phyloP scores from a whole-genome alignment of 2,888 invertebrate genomes.

The Ptychoptera albimana region DNA sequence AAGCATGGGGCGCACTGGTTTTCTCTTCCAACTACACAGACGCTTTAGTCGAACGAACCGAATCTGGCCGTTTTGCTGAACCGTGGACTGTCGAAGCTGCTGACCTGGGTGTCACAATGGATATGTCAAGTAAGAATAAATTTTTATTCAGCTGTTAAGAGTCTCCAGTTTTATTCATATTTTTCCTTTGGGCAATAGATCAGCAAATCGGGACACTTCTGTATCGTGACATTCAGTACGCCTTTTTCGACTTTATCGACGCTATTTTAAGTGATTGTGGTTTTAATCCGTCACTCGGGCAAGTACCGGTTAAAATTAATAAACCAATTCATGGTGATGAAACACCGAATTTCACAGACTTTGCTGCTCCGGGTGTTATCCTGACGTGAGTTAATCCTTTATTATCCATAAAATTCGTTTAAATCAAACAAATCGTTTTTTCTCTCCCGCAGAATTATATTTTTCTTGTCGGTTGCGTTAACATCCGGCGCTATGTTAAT shows the following conservation, averaged over 20 bases:
- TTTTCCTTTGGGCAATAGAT: conserved; percentile 38
- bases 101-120: conserved; percentile 55
- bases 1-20: conserved; percentile 59
- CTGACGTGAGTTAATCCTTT: conserved; percentile 47
- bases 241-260: conserved; percentile 56
- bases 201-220: conserved; percentile 77
- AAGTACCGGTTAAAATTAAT: conserved; percentile 39
- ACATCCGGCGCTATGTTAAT: conserved; percentile 82
- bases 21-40: conserved; percentile 63
- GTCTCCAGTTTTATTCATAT: background rate
- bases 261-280: conserved; percentile 45
- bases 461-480: conserved; percentile 83
- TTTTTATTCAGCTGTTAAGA: background rate
- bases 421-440: background rate
- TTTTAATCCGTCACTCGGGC: conserved; percentile 40
- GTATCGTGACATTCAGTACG: conserved; percentile 51
- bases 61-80: conserved; percentile 39
- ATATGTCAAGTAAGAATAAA: conserved; percentile 60
- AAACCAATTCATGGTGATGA: conserved; percentile 57
- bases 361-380: conserved; percentile 86
- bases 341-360: conserved; percentile 79
- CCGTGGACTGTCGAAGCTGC: conserved; percentile 43
- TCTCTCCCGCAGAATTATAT: conserved; percentile 56
- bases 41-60: conserved; percentile 44
- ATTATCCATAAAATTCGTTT: background rate